Evolutionary conservation across 2,888 invertebrate genomes (phyloP).

Genomic region (Caenorhabditis sulstoni): DNA sequence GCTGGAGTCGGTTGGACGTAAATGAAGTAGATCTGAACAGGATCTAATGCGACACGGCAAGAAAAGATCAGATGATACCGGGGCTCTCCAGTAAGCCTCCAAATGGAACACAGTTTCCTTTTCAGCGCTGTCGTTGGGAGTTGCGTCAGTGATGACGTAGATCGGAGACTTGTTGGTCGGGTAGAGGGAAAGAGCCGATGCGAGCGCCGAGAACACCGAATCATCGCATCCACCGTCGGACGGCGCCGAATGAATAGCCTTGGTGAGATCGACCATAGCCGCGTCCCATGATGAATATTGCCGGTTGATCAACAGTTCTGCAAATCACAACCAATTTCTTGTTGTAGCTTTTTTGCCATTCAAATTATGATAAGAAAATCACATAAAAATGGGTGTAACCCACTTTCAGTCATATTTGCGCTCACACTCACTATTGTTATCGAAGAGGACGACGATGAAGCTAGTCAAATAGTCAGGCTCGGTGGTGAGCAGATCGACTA

Average conservation of each 20-base stretch:
- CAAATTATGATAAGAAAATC: constrained; percentile 23
- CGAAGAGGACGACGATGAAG: constrained; percentile 71
- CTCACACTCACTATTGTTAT: constrained; percentile 66
- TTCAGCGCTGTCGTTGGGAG: constrained; percentile 66
- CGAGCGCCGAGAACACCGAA: constrained; percentile 61
- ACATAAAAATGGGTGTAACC: constrained; percentile 31
- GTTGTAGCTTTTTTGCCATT: constrained; percentile 1
- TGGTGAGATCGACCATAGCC: constrained; percentile 48
- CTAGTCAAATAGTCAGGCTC: constrained; percentile 67
- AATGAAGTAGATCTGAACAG: constrained; percentile 69
- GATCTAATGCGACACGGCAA: neutral
- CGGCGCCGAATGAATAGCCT: constrained; percentile 49
- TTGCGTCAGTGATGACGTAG: constrained; percentile 74
- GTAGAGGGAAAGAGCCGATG: constrained; percentile 61
- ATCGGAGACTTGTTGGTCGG: constrained; percentile 68
- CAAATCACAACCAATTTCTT: constrained; percentile 12
- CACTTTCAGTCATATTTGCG: constrained; percentile 11
- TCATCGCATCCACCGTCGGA: constrained; percentile 65
- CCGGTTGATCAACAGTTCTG: constrained; percentile 53
- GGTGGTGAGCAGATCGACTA: constrained; percentile 53
- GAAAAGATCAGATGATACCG: constrained; percentile 28
- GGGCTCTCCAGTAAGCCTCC: constrained; percentile 69
- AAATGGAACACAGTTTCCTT: constrained; percentile 69
- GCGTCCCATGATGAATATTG: constrained; percentile 50
- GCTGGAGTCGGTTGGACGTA: constrained; percentile 61